Percentiles rank a stretch among this genome's conserved stretches.
phyloP scores from a whole-genome alignment of 2,888 invertebrate species.

The Norana najaformis region DNA sequence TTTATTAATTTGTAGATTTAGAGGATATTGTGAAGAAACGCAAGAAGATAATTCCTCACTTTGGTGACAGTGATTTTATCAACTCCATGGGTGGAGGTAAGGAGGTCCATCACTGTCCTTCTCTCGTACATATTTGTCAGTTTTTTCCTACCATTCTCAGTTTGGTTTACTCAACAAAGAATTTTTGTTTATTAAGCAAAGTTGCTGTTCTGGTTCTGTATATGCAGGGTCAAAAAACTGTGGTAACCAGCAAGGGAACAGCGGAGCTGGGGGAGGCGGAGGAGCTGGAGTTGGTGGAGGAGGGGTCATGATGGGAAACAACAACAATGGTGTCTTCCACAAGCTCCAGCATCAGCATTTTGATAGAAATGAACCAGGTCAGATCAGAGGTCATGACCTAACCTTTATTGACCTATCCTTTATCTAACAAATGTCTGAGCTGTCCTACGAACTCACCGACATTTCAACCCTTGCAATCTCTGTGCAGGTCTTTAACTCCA shows the following conservation, averaged over 20 bases:
- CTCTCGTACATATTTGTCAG: background rate
- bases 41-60: constrained; percentile 33
- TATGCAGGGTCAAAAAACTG: background rate
- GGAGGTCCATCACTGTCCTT: background rate
- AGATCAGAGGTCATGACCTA: background rate
- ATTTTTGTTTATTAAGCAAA: background rate
- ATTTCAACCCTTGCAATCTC: no score
- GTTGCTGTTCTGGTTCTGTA: background rate
- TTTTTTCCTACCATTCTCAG: background rate
- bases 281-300: background rate
- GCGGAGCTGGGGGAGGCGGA: background rate
- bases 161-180: no score
- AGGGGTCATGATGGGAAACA: background rate
- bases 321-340: background rate
- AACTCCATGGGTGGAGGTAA: constrained; percentile 5
- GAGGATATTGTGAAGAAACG: constrained; percentile 35
- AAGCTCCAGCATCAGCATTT: background rate
- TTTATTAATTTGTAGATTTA: constrained; percentile 28
- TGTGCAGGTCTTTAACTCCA: no score
- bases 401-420: no score
- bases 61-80: constrained; percentile 27
- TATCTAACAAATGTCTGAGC: no score
- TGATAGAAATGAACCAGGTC: background rate
- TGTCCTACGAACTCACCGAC: no score
- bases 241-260: background rate